Conservation (phyloP, 2,797 vertebrate species). For the Threskiornis aethiopicus region DNA sequence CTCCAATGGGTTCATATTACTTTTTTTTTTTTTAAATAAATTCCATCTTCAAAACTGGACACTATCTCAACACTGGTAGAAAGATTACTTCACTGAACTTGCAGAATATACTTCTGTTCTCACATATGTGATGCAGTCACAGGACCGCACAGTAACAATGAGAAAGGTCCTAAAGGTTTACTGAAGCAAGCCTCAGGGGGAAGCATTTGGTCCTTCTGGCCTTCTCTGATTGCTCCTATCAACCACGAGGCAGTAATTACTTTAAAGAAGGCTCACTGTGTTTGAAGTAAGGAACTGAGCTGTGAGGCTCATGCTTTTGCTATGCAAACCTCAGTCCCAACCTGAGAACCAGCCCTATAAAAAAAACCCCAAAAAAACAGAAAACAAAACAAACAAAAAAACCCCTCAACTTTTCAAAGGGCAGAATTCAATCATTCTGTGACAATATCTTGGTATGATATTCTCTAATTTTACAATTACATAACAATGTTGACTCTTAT, state of each 20-base stretch:
- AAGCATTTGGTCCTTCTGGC: not conserved
- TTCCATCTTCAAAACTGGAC: not conserved
- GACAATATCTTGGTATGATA: not conserved
- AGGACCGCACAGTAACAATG: not conserved
- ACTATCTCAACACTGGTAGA: not conserved
- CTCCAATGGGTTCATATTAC: not conserved
- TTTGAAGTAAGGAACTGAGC: not conserved
- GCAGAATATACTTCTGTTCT: not conserved
- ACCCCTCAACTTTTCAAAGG: not conserved
- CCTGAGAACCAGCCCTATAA: not conserved
- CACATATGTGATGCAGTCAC: not conserved
- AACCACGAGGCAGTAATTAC: not conserved
- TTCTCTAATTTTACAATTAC: not conserved
- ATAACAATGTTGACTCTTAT: not conserved
- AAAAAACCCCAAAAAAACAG: not conserved
- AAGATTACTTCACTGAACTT: not conserved
- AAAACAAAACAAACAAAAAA: no score
- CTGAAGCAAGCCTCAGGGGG: not conserved
- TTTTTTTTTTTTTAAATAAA: not conserved
- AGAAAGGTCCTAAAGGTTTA: not conserved
- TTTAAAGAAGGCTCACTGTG: not conserved
- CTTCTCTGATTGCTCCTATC: not conserved
- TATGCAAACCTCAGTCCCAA: not conserved
- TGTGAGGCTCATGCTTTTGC: not conserved
- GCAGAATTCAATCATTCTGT: not conserved